Evolutionary conservation across 1,140 invertebrate genomes (phyloP), one percentile per base, ranked within the genome.

Genomic region (Papilio helenus): DNA sequence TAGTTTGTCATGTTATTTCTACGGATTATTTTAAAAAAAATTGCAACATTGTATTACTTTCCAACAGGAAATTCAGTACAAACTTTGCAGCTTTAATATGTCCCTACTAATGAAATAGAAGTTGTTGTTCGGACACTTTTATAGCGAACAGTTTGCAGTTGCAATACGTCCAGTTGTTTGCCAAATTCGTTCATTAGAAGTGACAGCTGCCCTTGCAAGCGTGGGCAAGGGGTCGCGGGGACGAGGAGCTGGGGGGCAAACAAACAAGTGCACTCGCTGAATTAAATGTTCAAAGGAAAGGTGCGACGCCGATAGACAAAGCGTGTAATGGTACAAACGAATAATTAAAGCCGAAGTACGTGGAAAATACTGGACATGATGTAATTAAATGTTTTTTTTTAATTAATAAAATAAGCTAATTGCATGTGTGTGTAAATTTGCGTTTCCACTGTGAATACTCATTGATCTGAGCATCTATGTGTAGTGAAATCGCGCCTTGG

Each of bases 111-210:
- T 68, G 23, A 68, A 68, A 68, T 68, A 68, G 61, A 68, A 68
- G 12, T 68, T 68, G 23, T 68, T 68, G 61, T 68, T 68, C 20
- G 26, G 61, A 68, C 61, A 68, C 61, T 68, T 65, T 65, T 68
- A 29, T 16, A 68, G 61, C 61, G 26, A 68, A 61, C 23, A 61
- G 20, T 61, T 61, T 26, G 58, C 55, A 42, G 29, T 39, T 72
- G 72, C 72, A 72, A 72, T 72, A 72, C 34, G 72, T 72, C 72
- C 42, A 39, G 42, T 14, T 72, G 72, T 72, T 72, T 72, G 72
- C 72, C 72, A 72, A 46, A 72, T 72, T 72, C 72, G 39, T 72
- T 72, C 39, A 72, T 72, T 72, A 72, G 72, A 46, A 46, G 72
- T 46, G 72, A 72, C 72, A 72, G 34, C 20, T 72, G 72, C 39